A percentile compares a stretch with the other conserved stretches of the same genome.
Evolutionary conservation across 2,888 invertebrate genomes (phyloP).

Genomic region (Lasius fuliginosus): DNA sequence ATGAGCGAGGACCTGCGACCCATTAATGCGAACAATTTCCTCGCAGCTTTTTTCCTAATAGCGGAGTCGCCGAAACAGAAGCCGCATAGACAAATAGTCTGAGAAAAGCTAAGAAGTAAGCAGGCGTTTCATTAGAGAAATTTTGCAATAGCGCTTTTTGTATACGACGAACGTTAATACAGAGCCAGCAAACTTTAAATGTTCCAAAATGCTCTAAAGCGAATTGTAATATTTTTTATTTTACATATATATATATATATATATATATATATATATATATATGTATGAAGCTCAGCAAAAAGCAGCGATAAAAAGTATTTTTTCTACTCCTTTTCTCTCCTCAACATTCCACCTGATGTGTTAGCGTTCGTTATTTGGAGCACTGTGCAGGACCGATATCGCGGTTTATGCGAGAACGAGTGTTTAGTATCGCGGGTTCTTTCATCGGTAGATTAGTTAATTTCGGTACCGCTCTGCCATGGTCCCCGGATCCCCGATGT

Average conservation of each 20-base stretch:
- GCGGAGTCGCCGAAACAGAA: background rate
- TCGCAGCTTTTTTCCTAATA: conserved; percentile 35
- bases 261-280: too few relatives aligned
- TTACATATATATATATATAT: too few relatives aligned
- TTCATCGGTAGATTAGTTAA: conserved; percentile 83
- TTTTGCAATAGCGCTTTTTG: background rate
- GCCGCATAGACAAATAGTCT: background rate
- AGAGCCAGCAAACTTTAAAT: background rate
- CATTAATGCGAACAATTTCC: conserved; percentile 75
- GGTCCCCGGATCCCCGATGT: conserved; percentile 82
- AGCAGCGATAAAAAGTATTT: background rate
- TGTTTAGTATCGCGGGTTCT: conserved; percentile 77
- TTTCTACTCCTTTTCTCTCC: background rate
- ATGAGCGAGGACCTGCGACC: conserved; percentile 63
- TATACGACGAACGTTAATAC: background rate
- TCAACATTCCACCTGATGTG: background rate
- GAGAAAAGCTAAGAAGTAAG: background rate
- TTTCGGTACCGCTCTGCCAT: conserved; percentile 76
- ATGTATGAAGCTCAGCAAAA: background rate
- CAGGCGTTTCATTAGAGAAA: background rate
- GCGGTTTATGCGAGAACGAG: conserved; percentile 62
- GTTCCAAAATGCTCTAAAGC: background rate
- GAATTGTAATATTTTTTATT: background rate
- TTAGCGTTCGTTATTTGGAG: background rate
- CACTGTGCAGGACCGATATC: conserved; percentile 47